Evolutionary conservation across 2,888 invertebrate species (phyloP).

Genomic region (Empis stercorea): DNA sequence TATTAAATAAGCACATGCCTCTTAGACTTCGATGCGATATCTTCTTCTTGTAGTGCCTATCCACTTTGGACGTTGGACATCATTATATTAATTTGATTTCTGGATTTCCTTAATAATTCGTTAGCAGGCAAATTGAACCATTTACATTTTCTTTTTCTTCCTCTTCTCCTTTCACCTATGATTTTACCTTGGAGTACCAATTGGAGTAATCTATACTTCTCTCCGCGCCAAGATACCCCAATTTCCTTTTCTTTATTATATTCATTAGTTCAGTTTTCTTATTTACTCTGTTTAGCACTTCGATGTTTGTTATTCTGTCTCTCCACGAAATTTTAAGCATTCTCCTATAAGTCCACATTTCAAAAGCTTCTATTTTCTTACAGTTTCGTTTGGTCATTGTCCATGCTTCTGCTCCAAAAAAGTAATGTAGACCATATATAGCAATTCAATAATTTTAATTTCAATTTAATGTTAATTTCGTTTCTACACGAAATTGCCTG

Average conservation of each 20-base stretch:
- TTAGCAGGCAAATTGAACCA: not conserved
- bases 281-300: not conserved
- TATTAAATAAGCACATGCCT: no score
- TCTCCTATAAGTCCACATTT: not conserved
- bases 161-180: not conserved
- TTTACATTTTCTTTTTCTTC: not conserved
- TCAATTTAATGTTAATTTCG: no score
- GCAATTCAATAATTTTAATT: no score
- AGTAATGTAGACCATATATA: no score
- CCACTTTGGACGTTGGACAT: not conserved
- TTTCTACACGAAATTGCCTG: no score
- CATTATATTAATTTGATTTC: not conserved
- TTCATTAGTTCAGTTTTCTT: not conserved
- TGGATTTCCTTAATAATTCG: not conserved
- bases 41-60: not conserved
- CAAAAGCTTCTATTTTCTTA: not conserved
- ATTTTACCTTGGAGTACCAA: not conserved
- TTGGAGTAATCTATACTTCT: not conserved
- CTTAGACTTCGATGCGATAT: no score
- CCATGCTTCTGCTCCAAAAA: no score
- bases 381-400: not conserved
- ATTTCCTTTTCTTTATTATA: no score
- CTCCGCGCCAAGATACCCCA: not conserved
- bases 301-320: not conserved
- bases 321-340: not conserved